Evolutionary conservation across 30 jellyfish, hydroid and myxozoan species (phyloP), one percentile per base, ranked within the genome.

Genomic region (Turritopsis rubra): DNA sequence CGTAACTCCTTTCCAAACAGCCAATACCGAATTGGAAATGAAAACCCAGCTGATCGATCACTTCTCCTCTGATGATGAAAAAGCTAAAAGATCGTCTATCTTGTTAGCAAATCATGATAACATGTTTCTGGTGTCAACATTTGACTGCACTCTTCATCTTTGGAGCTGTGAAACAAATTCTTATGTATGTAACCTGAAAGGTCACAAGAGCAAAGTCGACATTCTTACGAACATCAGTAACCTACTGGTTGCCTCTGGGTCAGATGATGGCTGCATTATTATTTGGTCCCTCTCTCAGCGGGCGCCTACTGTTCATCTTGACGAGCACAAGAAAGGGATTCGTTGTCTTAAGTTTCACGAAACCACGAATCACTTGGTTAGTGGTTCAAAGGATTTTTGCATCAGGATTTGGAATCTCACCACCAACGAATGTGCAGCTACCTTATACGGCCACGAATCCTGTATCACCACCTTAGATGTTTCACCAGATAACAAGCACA

Each of bases 211-310:
- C 19, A 68, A 68, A 68, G 30, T 68, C 9, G 17, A 8, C 8
- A 0, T 23, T 27, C 31, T 68, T 9, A 27, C 28, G 30, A 68
- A 68, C 31, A 27, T 68, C 28, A 68, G 30, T 0, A 22, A 68
- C 17, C 23, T 7, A 23, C 17, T 68, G 21, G 9, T 68, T 68
- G 77, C 77, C 30, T 68, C 77, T 1, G 77, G 77, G 9, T 68
- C 77, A 1, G 30, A 68, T 8, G 77, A 68, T 1, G 30, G 30
- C 21, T n/a, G 23, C 21, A 68, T 68, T 7, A 68, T n/a, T 0
- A 68, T 68, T 22, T 68, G 77, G 77, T 68, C 77, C 16, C 31
- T 68, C 30, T 23, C 31, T 68, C 77, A 68, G 9, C 77, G 19
- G 30, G 30, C 77, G 28, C 19, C 30, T n/a, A 23, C 30, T 0